Conservation (phyloP, 2,888 invertebrate species). For the Pharmacophagus antenor region DNA sequence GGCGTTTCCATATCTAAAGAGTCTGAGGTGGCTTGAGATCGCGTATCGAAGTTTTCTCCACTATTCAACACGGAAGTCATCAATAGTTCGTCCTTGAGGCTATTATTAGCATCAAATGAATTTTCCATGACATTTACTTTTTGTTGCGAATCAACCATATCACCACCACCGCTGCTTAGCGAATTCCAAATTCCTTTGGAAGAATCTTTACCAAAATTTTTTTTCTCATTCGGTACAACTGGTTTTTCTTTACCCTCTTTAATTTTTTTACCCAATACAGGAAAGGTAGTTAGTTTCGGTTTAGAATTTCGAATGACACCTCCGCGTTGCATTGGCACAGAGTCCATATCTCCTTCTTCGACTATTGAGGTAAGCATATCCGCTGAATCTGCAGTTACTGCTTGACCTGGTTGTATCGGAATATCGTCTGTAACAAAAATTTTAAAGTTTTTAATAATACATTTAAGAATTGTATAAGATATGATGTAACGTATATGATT, state of each 20-base stretch:
- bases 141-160: conserved; percentile 70
- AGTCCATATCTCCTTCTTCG: conserved; percentile 83
- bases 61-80: conserved; percentile 66
- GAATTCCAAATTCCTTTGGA: conserved; percentile 74
- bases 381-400: conserved; percentile 79
- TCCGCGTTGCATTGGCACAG: conserved; percentile 76
- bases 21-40: conserved; percentile 75
- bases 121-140: conserved; percentile 69
- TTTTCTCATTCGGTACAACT: conserved; percentile 60
- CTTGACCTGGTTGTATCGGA: conserved; percentile 89
- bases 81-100: conserved; percentile 73
- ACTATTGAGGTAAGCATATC: conserved; percentile 84
- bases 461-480: too few relatives aligned
- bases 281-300: conserved; percentile 82
- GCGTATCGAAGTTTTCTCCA: conserved; percentile 68
- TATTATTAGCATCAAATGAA: conserved; percentile 62
- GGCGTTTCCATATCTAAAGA: conserved; percentile 71
- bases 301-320: conserved; percentile 77
- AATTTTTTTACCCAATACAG: conserved; percentile 84
- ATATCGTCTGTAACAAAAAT: conserved; percentile 86
- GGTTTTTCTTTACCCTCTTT: conserved; percentile 77
- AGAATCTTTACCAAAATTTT: conserved; percentile 68
- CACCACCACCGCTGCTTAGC: conserved; percentile 65
- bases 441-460: too few relatives aligned
- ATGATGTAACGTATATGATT: too few relatives aligned